Conservation (phyloP, 2,888 invertebrate genomes). For the Ceriagrion tenellum region DNA sequence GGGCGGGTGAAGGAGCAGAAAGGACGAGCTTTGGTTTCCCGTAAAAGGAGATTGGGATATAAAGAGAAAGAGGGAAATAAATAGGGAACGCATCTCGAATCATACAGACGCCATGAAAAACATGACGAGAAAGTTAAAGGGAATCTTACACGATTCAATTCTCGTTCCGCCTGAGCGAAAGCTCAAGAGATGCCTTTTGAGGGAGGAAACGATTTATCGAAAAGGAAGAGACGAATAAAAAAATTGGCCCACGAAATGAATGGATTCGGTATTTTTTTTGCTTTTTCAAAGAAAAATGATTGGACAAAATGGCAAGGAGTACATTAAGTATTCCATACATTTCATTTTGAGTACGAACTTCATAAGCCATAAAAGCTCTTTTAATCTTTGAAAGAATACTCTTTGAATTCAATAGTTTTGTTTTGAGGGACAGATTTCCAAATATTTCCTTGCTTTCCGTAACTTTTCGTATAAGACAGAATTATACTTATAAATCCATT, state of each 20-base stretch:
- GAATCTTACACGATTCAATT: neutral
- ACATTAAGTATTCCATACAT: neutral
- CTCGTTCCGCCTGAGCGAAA: neutral
- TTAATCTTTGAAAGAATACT: neutral
- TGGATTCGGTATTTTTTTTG: neutral
- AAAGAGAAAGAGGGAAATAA: neutral
- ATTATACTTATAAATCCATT: too few relatives aligned
- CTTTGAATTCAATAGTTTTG: neutral
- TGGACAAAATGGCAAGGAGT: neutral
- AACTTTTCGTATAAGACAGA: too few relatives aligned
- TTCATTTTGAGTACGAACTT: neutral
- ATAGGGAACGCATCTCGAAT: neutral
- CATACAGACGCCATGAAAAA: neutral
- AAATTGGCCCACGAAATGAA: neutral
- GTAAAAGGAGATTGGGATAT: neutral
- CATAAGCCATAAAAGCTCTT: too few relatives aligned
- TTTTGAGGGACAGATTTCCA: neutral
- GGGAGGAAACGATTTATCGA: neutral
- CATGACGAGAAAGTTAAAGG: conserved; percentile 21
- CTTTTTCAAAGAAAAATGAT: neutral
- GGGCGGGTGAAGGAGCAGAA: neutral
- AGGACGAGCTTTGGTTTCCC: neutral
- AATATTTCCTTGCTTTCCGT: too few relatives aligned
- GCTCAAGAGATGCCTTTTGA: neutral
- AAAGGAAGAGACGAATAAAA: neutral